These are phyloP conservation scores for Staurois parvus DNA, from an alignment of 2,797 vertebrate species.

Conservation along the genomic window DNA sequence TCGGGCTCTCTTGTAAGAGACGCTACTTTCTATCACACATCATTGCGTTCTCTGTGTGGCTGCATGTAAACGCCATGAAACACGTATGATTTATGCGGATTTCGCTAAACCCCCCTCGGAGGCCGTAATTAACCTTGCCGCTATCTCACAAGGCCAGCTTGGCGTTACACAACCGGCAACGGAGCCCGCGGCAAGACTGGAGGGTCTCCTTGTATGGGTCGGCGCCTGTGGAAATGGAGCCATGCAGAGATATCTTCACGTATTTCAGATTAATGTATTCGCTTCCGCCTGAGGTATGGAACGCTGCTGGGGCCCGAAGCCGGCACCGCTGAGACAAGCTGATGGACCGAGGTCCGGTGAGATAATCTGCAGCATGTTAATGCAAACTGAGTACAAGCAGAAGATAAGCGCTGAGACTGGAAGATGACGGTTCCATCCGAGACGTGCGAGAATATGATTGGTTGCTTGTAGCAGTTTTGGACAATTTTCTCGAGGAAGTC, in stretches of 20 bases:
- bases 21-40: neutral
- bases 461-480: too few species aligned
- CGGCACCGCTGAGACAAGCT: conserved; percentile 1
- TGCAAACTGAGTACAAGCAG: neutral
- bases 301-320: conserved; percentile 7
- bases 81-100: conserved; percentile 30
- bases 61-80: conserved; percentile 20
- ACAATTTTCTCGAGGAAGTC: too few species aligned
- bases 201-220: conserved; percentile 16
- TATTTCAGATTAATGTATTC: conserved; percentile 40
- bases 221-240: conserved; percentile 1
- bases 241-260: conserved; percentile 26
- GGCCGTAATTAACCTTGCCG: conserved; percentile 43
- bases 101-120: neutral
- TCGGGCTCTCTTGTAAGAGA: neutral
- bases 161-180: conserved; percentile 16
- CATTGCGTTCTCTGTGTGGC: conserved; percentile 11
- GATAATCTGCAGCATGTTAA: conserved; percentile 17
- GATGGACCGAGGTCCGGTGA: conserved; percentile 1
- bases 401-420: too few species aligned
- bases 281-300: conserved; percentile 20
- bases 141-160: conserved; percentile 3
- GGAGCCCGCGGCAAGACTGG: conserved; percentile 32
- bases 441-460: too few species aligned
- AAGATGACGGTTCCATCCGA: too few species aligned